Base-by-base conservation (phyloP, 1,140 invertebrate species). In the Macrostomum lignano region DNA sequence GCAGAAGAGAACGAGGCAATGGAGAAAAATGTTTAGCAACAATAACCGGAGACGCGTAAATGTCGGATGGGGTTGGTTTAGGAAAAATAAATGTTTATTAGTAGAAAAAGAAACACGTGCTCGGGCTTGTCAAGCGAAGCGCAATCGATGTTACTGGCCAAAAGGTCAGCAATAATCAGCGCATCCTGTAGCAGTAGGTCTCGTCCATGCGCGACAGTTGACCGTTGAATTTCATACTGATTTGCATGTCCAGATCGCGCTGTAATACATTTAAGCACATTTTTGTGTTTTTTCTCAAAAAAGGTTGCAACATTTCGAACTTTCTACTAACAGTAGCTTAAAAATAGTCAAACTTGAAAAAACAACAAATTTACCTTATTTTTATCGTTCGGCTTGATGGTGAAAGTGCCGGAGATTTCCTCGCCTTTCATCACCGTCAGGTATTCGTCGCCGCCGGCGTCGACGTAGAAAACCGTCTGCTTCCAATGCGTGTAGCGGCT, bases 401-500 rank as follows among this genome's bases (percentile, higher is more conserved):
- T 67, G 53, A 98, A 88, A 3, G 65, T 67, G 14, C 91, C 86
- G 26, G 65, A 69, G 25, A 96, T 72, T 51, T 84, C 76, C 55
- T 98, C 88, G 13, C 73, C 61, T 43, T 77, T 79, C 47, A 84
- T 84, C 2, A 84, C 77, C 5, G 81, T 82, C 62, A 91, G 68
- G 44, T 86, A 82, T 38, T 91, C 75, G 46, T 84, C 72, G 41
- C 86, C 70, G 49, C 81, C 78, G 37, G 84, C 74, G 45, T 91
- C 74, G 42, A 96, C 71, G 53, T 96, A 98, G 54, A 96, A 96
- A 4, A 98, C 84, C 1, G 88, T 96, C 57, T 98, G 88, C 57
- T 96, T 96, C 88, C 88, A 96, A 49, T 96, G 86, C 3, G 91
- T 96, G 52, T 96, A 94, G 3, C 73, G 73, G 3, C 77, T 72